Percentiles rank a stretch among this genome's conserved stretches.
Conservation (phyloP, 64 coral and sea anemone species). For the Hydrozoanthus tunicans region DNA sequence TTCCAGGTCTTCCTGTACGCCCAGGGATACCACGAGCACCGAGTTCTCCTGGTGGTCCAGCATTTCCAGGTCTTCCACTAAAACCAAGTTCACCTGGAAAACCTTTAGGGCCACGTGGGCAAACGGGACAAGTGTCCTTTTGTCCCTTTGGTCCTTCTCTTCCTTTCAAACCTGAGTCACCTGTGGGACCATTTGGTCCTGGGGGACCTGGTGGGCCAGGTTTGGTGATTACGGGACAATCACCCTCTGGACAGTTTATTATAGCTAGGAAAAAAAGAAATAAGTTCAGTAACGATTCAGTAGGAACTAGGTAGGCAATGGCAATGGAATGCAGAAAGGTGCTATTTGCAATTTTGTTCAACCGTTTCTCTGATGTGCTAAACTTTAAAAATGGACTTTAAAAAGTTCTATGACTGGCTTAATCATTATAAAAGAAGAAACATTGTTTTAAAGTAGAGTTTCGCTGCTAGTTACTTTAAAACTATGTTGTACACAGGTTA, state of each 20-base stretch:
- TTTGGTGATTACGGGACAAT: slow-evolving; percentile 16
- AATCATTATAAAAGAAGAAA: not conserved
- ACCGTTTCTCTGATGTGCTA: too few species aligned
- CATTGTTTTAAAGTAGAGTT: too few species aligned
- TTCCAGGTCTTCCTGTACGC: slow-evolving; percentile 43
- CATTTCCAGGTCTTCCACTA: slow-evolving; percentile 37
- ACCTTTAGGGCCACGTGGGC: slow-evolving; percentile 61
- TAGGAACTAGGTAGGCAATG: not conserved
- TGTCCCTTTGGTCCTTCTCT: slow-evolving; percentile 48
- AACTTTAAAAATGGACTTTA: not conserved
- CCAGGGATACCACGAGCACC: slow-evolving; percentile 60
- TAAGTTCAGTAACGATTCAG: not conserved
- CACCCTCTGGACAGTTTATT: slow-evolving; percentile 25
- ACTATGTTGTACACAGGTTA: too few species aligned
- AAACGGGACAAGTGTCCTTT: slow-evolving; percentile 51
- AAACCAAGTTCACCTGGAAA: slow-evolving; percentile 37
- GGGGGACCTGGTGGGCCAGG: slow-evolving; percentile 20
- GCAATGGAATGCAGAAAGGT: too few species aligned
- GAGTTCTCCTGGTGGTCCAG: slow-evolving; percentile 46
- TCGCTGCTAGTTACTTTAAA: too few species aligned
- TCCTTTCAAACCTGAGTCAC: slow-evolving; percentile 40
- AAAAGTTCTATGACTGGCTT: not conserved
- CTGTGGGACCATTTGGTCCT: slow-evolving; percentile 58
- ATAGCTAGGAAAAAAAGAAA: slow-evolving; percentile 32
- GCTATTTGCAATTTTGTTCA: too few species aligned